Conservation (phyloP, 2,888 invertebrate genomes). For the Morpho helenor region DNA sequence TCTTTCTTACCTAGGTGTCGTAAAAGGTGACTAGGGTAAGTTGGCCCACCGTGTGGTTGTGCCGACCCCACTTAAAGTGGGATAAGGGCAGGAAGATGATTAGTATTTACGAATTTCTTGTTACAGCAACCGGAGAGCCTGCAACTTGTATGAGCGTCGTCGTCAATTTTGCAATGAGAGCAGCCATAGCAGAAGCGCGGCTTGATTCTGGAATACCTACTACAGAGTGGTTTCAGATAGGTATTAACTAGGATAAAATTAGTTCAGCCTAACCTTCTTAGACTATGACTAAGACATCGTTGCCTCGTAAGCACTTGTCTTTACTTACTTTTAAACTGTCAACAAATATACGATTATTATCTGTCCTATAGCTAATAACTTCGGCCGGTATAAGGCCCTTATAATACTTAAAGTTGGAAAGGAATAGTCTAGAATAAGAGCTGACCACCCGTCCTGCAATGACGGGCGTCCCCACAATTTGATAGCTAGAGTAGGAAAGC, state of each 20-base stretch:
- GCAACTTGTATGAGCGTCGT: constrained; percentile 64
- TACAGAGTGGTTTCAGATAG: constrained; percentile 78
- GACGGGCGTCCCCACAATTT: too few species aligned
- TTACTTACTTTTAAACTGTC: not conserved
- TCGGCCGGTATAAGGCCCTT: not conserved
- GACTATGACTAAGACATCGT: not conserved
- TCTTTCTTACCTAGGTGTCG: too few species aligned
- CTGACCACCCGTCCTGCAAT: too few species aligned
- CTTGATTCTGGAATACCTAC: constrained; percentile 75
- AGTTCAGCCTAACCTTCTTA: not conserved
- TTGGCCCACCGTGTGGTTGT: too few species aligned
- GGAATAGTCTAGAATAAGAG: too few species aligned
- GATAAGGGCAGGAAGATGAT: too few species aligned
- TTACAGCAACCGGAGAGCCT: constrained; percentile 75
- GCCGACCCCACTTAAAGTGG: too few species aligned
- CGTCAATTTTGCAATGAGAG: constrained; percentile 80
- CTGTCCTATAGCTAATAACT: too few species aligned
- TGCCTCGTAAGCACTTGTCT: not conserved
- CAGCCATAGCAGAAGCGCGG: constrained; percentile 82
- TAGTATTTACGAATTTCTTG: not conserved
- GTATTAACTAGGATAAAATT: constrained; percentile 53
- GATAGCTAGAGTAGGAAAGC: too few species aligned
- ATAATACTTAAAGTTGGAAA: not conserved
- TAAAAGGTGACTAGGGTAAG: too few species aligned
- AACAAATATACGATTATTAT: not conserved